Evolutionary conservation across 2,888 invertebrate genomes (phyloP).

Genomic region (Hemicrepidius hirtus): DNA sequence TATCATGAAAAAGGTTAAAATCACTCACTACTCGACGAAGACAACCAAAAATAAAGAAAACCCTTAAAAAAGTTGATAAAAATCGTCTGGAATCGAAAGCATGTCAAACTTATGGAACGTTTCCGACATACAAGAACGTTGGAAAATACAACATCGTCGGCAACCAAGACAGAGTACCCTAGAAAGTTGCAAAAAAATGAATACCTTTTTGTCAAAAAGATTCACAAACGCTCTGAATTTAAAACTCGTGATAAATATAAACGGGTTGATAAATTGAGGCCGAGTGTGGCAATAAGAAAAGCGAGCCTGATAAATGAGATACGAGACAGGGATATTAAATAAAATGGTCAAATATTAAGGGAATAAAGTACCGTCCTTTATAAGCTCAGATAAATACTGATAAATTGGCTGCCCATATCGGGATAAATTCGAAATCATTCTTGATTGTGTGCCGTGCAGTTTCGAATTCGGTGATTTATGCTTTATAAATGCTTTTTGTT

Average conservation of each 20-base stretch:
- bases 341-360: constrained; percentile 51
- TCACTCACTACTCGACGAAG: neutral
- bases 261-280: constrained; percentile 47
- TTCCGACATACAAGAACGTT: constrained; percentile 11
- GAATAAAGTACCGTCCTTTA: constrained; percentile 46
- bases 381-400: constrained; percentile 48
- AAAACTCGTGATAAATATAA: constrained; percentile 36
- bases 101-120: constrained; percentile 7
- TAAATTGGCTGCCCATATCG: constrained; percentile 43
- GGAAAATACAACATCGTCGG: constrained; percentile 15
- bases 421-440: constrained; percentile 43
- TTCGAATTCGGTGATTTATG: constrained; percentile 34
- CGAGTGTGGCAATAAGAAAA: constrained; percentile 46
- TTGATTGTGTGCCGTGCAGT: constrained; percentile 20
- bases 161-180: constrained; percentile 11
- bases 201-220: constrained; percentile 30
- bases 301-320: constrained; percentile 51
- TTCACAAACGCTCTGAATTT: constrained; percentile 35
- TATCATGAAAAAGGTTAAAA: neutral
- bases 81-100: constrained; percentile 17
- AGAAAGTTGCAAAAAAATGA: constrained; percentile 22
- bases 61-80: neutral
- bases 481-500: constrained; percentile 39
- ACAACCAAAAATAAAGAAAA: neutral
- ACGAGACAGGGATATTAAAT: constrained; percentile 52